Evolutionary conservation across 1,140 invertebrate species (phyloP).

Genomic region (Drosophila ercepeae): DNA sequence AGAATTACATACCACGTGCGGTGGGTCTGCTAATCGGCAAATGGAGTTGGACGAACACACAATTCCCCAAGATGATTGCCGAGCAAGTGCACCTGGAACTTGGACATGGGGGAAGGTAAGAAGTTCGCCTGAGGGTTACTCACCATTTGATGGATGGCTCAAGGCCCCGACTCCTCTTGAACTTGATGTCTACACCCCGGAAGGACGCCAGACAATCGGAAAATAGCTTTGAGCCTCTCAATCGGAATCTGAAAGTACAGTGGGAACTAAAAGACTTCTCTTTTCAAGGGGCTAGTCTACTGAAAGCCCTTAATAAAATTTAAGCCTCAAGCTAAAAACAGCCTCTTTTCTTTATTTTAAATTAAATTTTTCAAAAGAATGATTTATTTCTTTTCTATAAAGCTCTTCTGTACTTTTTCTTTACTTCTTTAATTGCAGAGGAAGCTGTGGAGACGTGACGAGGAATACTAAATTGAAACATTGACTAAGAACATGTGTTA

Average conservation of each 20-base stretch:
- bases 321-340: not conserved
- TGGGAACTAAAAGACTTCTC: not conserved
- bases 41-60: conserved; percentile 51
- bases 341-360: no score
- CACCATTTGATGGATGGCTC: conserved; percentile 57
- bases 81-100: conserved; percentile 53
- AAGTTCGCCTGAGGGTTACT: conserved; percentile 19
- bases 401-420: conserved; percentile 4
- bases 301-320: not conserved
- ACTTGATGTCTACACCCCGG: conserved; percentile 26
- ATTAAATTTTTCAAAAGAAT: not conserved
- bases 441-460: conserved; percentile 63
- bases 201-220: conserved; percentile 47
- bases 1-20: conserved; percentile 53
- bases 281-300: not conserved
- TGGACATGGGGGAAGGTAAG: not conserved
- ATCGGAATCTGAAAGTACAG: conserved; percentile 10
- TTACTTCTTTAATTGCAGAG: conserved; percentile 54
- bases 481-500: conserved; percentile 39
- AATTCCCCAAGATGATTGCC: conserved; percentile 66
- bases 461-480: conserved; percentile 34
- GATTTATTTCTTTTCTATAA: not conserved
- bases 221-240: conserved; percentile 22
- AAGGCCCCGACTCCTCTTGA: conserved; percentile 17
- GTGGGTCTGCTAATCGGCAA: conserved; percentile 56